phyloP scores from a whole-genome alignment of 2,888 invertebrate genomes.

The Eupsilia transversa region DNA sequence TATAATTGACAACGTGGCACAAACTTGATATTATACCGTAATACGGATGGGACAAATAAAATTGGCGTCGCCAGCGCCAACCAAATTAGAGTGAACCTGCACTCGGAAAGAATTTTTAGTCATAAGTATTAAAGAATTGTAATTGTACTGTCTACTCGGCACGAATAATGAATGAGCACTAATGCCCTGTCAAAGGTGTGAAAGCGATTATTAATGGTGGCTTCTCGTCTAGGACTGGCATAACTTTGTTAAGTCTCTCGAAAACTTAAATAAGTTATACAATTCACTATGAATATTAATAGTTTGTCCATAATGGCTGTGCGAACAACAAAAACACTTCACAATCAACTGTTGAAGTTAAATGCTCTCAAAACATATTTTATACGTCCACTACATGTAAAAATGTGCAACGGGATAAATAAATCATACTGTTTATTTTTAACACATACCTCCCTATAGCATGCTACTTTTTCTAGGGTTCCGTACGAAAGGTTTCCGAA shows the following conservation, averaged over 20 bases:
- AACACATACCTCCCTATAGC: neutral
- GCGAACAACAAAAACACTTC: constrained; percentile 28
- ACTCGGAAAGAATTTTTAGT: constrained; percentile 68
- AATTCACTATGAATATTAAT: constrained; percentile 49
- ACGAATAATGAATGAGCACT: constrained; percentile 60
- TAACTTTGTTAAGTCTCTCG: constrained; percentile 43
- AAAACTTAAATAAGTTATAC: constrained; percentile 44
- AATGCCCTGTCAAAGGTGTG: constrained; percentile 55
- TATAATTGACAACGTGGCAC: constrained; percentile 51
- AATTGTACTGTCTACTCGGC: constrained; percentile 56
- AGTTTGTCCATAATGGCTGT: constrained; percentile 15
- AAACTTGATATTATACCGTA: constrained; percentile 53
- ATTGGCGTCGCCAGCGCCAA: constrained; percentile 68
- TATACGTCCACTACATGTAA: constrained; percentile 8
- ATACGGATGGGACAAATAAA: constrained; percentile 60
- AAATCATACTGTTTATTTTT: constrained; percentile 16
- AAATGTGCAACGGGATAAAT: constrained; percentile 33
- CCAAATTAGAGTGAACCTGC: constrained; percentile 65
- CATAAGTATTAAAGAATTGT: constrained; percentile 64
- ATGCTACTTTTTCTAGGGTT: neutral
- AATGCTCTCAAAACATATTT: constrained; percentile 37
- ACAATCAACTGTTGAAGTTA: constrained; percentile 28
- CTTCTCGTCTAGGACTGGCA: constrained; percentile 36
- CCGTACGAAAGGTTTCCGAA: neutral
- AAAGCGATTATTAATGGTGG: constrained; percentile 57